Conservation (phyloP, 2,797 vertebrate genomes). For the Apogon talboti region DNA sequence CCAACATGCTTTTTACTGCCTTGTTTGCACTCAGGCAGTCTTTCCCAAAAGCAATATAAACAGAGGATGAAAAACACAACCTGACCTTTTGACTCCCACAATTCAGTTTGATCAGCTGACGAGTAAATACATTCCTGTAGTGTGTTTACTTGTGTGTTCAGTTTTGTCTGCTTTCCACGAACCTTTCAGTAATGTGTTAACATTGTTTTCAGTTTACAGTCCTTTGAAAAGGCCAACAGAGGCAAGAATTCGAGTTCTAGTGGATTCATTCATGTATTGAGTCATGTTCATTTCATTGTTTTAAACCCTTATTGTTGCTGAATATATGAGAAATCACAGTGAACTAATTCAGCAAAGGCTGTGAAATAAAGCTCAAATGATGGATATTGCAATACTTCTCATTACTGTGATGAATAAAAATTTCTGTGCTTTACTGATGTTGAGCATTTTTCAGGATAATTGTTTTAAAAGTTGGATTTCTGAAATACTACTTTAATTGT, state of each 20-base stretch:
- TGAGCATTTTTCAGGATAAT: no score
- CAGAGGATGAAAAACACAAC: constrained; percentile 34
- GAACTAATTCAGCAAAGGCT: neutral
- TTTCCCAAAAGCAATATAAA: constrained; percentile 34
- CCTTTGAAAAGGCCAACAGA: neutral
- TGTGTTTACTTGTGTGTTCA: constrained; percentile 18
- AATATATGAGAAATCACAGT: constrained; percentile 2
- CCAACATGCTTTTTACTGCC: constrained; percentile 37
- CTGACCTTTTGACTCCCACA: constrained; percentile 48
- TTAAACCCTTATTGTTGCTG: neutral
- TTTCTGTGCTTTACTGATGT: no score
- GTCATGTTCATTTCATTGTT: no score
- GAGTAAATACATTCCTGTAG: constrained; percentile 38
- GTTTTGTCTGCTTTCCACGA: constrained; percentile 18
- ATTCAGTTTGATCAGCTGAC: constrained; percentile 34
- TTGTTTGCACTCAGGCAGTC: constrained; percentile 37
- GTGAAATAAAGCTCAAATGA: no score
- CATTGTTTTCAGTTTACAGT: constrained; percentile 14
- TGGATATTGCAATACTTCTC: no score
- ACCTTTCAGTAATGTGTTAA: neutral
- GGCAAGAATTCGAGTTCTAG: no score
- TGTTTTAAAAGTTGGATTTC: no score
- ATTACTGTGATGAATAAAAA: no score
- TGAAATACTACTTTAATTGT: no score
- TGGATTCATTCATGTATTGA: neutral